Base-by-base conservation (phyloP, 2,888 invertebrate genomes). In the Phrixothrix hirtus region DNA sequence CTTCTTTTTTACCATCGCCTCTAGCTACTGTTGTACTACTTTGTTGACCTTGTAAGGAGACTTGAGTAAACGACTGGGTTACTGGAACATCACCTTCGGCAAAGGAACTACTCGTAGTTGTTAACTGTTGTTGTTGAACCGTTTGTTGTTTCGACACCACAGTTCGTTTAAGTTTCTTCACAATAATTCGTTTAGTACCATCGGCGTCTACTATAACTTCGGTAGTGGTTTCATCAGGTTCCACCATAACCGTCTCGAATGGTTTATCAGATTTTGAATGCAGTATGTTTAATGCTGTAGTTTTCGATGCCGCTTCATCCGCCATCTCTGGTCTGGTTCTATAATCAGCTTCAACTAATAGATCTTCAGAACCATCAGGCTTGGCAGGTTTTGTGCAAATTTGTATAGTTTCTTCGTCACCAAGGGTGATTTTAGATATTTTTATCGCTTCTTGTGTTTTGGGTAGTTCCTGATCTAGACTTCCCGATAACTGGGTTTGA, bases 171-270 rank as follows among this genome's bases (percentile, higher is more conserved):
- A 88, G 70, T 73, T 88, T 90, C 59, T 82, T 85, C 0, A 91
- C 85, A 47, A 91, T 87, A 38, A 91, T 89, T 60, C 88, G 80
- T 67, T 87, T 89, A 0, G 88, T 88, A 2, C 91, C 91, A 70
- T 91, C 90, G 11, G 89, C 83, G 64, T 89, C 89, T 0, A 85
- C 83, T n/a, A 88, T 82, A 1, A 90, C 87, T 75, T 89, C 88
- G 0, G 90, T 91, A 0, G 88, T 89, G 1, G 89, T 88, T 69
- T 89, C 87, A 70, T 89, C 89, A 0, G 91, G 91, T 71, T 91
- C 89, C 0, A 88, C 83, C 70, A 91, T 83, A 2, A 89, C 81
- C 0, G 91, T 90, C 74, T 91, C 90, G 66, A 90, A 91, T 0
- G 89, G 82, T 63, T 88, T 87, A 58, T 72, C 72, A 0, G 89